phyloP scores from a whole-genome alignment of 2,797 vertebrate genomes.

The Yasuhikotakia modesta region DNA sequence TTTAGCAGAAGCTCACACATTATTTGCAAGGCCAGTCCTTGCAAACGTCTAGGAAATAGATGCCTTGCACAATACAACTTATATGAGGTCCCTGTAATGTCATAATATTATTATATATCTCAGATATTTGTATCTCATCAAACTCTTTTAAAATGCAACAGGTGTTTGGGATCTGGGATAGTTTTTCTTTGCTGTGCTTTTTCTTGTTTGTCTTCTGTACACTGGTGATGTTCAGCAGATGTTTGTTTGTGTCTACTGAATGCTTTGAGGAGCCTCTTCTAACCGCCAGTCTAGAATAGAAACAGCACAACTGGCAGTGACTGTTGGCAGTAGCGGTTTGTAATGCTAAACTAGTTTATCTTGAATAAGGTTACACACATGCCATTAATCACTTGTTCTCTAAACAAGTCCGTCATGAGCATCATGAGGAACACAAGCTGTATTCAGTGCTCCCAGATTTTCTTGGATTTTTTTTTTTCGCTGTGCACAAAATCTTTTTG shows the following conservation, averaged over 20 bases:
- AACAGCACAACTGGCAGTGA: not conserved
- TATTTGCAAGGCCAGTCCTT: not conserved
- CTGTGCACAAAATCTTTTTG: not conserved
- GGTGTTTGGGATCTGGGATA: constrained; percentile 1
- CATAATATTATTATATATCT: too few species aligned
- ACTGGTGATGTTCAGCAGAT: constrained; percentile 28
- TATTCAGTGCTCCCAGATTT: not conserved
- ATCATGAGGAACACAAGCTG: not conserved
- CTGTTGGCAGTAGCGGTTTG: not conserved
- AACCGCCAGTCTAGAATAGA: constrained; percentile 10
- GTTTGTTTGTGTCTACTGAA: constrained; percentile 25
- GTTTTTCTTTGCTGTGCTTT: constrained; percentile 1
- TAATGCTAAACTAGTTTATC: constrained; percentile 9
- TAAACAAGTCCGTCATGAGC: not conserved
- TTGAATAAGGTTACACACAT: constrained; percentile 1
- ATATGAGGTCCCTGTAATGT: not conserved
- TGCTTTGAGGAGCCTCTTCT: constrained; percentile 18
- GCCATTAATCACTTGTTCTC: not conserved
- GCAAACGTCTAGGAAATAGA: not conserved
- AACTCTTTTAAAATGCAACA: not conserved
- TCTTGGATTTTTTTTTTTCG: not conserved
- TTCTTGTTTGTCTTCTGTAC: constrained; percentile 5
- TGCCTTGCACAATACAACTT: not conserved
- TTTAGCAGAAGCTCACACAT: not conserved
- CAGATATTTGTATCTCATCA: too few species aligned